Base-by-base conservation (phyloP, 2,113 vertebrate genomes). In the Charadrius vociferus region DNA sequence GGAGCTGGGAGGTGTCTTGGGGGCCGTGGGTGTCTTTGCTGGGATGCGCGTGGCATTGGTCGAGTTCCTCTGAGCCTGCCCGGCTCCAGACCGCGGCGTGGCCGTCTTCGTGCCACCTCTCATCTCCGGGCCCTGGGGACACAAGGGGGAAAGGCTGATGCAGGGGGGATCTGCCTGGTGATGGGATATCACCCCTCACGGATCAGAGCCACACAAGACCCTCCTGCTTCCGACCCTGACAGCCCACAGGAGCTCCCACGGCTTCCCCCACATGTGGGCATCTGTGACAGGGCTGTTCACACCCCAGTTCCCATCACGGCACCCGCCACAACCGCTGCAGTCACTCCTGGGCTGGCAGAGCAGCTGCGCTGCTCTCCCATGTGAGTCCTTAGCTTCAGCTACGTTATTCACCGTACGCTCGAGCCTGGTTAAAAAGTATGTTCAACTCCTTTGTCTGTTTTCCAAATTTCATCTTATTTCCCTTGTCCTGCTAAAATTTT, bases 41-140 rank as follows among this genome's bases (percentile, higher is more conserved):
- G 99, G 98, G 65, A 99, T 98, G 97, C 99, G 99, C 37, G 98
- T 98, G 92, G 98, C 98, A 1, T 98, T 98, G 82, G 92, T 96
- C 2, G 98, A 97, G 95, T 98, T 98, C 91, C 98, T 99, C 96
- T 98, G 98, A 36, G 97, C 96, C 10, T 98, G 95, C 45, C 98
- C 98, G 0, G 79, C 97, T 45, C 93, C 95, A 78, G 96, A 55
- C n/a, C 98, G 96, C 3, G 97, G 89, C 6, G 97, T 68, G 79
- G 84, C 88, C 2, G 93, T 92, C 98, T 99, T 98, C 2, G 94
- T 91, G 92, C 97, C 97, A 6, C 52, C 75, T 96, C 98, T 98
- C 59, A 95, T 91, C 82, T 98, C 98, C 0, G 75, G 95, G 70
- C 98, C 98, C 98, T 98, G 86, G 12, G 34, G 92, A 94, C 6